These are phyloP conservation scores for Laticauda laticaudata DNA, from an alignment of 2,113 vertebrate genomes.

Conservation along the genomic window DNA sequence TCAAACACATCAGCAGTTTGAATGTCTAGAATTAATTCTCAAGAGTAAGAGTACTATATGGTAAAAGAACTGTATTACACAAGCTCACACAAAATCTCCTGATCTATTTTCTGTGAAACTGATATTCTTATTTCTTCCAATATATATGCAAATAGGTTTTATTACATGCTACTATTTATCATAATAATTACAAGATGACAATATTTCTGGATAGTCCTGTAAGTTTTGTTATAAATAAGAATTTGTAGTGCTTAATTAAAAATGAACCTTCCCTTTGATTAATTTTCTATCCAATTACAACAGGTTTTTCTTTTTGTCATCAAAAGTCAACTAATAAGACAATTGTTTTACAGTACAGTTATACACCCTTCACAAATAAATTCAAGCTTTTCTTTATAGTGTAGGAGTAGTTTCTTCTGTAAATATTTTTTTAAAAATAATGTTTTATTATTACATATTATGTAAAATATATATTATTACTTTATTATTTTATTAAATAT, in stretches of 20 bases:
- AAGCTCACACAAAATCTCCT: neutral
- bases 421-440: no score
- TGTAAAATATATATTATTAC: no score
- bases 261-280: neutral
- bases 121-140: neutral
- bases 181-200: slow-evolving; percentile 49
- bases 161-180: neutral
- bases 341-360: neutral
- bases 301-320: neutral
- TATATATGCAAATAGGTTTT: neutral
- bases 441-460: no score
- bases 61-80: neutral
- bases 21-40: neutral
- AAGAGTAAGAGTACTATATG: neutral
- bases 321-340: no score
- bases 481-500: neutral
- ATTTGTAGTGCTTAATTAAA: neutral
- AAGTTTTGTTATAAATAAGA: slow-evolving; percentile 15
- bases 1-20: neutral
- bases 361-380: neutral
- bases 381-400: neutral
- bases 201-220: slow-evolving; percentile 39
- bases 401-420: no score
- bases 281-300: neutral
- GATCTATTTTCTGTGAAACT: neutral